Percentiles rank a stretch among this genome's conserved stretches.
These are phyloP conservation scores for Anagrus nilaparvatae DNA, from an alignment of 1,140 invertebrate genomes.

Conservation along the genomic window DNA sequence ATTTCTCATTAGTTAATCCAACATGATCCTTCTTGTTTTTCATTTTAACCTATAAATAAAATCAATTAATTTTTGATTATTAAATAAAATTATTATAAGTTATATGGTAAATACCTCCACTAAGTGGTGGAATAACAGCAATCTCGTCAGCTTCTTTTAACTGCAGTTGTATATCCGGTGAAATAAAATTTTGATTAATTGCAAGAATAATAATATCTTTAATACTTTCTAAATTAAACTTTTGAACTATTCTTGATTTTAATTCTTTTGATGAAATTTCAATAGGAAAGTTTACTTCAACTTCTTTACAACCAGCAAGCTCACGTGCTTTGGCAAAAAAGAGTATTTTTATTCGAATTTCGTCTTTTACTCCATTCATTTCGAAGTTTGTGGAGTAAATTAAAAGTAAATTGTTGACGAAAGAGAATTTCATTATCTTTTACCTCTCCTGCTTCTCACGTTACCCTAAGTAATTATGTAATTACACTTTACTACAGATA, in stretches of 20 bases:
- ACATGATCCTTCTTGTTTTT: constrained; percentile 38
- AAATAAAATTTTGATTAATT: constrained; percentile 67
- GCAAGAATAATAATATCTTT: constrained; percentile 64
- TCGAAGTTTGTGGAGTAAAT: no score
- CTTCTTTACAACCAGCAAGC: constrained; percentile 51
- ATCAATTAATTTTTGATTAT: not conserved
- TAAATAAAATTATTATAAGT: constrained; percentile 12
- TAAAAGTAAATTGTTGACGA: no score
- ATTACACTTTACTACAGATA: no score
- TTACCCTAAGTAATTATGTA: no score
- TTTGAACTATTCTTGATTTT: constrained; percentile 45
- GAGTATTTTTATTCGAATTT: constrained; percentile 58
- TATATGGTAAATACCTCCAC: constrained; percentile 67
- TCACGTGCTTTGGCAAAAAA: constrained; percentile 86
- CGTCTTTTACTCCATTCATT: no score
- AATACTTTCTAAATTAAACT: constrained; percentile 59
- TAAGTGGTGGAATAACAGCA: constrained; percentile 78
- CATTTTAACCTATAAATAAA: constrained; percentile 36
- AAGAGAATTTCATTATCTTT: no score
- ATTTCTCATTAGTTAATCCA: constrained; percentile 54
- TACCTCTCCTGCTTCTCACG: no score
- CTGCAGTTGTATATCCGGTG: constrained; percentile 40
- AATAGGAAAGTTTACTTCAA: constrained; percentile 40
- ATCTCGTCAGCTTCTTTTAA: constrained; percentile 62
- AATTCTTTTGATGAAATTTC: constrained; percentile 47